Percentiles rank a stretch among this genome's conserved stretches.
phyloP scores from a whole-genome alignment of 2,797 vertebrate species.

The Esox lucius region DNA sequence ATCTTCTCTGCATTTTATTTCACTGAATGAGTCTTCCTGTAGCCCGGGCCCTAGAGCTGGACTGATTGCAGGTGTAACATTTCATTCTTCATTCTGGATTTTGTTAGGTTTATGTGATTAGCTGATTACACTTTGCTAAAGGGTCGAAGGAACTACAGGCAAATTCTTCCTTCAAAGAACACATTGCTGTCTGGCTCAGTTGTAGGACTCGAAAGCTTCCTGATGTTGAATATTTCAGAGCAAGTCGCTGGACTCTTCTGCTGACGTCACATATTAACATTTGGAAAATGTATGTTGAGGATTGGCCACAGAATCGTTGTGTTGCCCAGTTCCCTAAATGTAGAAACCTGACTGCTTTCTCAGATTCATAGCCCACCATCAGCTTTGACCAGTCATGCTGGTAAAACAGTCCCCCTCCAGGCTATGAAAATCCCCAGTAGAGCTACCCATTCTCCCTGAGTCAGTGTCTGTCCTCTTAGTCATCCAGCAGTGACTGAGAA shows the following conservation, averaged over 20 bases:
- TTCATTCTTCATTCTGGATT: neutral
- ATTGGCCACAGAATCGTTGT: neutral
- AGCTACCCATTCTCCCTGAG: neutral
- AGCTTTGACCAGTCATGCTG: neutral
- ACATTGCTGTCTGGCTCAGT: neutral
- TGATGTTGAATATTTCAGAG: too few relatives aligned
- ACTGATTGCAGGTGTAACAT: neutral
- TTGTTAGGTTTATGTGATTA: slow-evolving; percentile 62
- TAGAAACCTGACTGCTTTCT: neutral
- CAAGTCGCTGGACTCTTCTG: too few relatives aligned
- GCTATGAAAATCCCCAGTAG: neutral
- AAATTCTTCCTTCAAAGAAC: neutral
- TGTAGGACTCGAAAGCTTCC: too few relatives aligned
- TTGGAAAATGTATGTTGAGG: neutral
- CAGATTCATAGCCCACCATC: neutral
- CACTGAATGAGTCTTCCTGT: neutral
- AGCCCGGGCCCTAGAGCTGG: neutral
- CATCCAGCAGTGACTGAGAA: slow-evolving; percentile 2
- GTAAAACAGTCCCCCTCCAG: neutral
- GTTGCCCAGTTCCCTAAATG: neutral
- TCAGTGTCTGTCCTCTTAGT: neutral
- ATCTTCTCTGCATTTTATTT: neutral
- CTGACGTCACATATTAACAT: too few relatives aligned
- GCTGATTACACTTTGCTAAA: slow-evolving; percentile 31
- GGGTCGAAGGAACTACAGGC: neutral